phyloP scores from a whole-genome alignment of 2,113 vertebrate species.

The Laticauda laticaudata region DNA sequence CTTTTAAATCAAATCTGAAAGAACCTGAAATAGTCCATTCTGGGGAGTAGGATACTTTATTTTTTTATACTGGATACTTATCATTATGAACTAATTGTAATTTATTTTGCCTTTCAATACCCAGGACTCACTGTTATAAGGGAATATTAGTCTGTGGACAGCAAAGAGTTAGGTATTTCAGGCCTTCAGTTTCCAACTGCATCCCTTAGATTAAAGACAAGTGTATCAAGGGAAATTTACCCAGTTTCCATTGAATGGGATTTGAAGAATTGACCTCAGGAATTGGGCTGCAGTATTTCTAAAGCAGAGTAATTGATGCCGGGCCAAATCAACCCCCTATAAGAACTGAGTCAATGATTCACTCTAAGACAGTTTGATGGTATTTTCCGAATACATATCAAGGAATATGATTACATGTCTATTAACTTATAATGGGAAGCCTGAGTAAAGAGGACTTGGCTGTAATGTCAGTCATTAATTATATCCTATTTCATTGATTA shows the following conservation, averaged over 20 bases:
- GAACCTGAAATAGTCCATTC: background rate
- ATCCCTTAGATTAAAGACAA: background rate
- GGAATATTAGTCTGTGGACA: background rate
- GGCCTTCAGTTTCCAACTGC: background rate
- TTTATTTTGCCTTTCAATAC: background rate
- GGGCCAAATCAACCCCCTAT: background rate
- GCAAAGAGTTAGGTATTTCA: background rate
- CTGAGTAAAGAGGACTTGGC: background rate
- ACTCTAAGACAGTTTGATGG: background rate
- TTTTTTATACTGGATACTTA: background rate
- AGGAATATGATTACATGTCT: background rate
- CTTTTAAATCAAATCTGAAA: background rate
- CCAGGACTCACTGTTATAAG: background rate
- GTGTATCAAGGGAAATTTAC: background rate
- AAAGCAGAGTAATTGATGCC: background rate
- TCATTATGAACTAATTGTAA: background rate
- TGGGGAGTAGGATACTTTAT: background rate
- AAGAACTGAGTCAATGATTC: background rate
- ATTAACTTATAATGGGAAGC: background rate
- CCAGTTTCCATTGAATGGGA: background rate
- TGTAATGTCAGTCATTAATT: background rate
- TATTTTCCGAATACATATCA: background rate
- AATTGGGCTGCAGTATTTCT: background rate
- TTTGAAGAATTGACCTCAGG: background rate
- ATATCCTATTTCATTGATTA: slow-evolving; percentile 19